Base-by-base conservation (phyloP, 1,140 invertebrate genomes). In the Aphelenchoides fujianensis region DNA sequence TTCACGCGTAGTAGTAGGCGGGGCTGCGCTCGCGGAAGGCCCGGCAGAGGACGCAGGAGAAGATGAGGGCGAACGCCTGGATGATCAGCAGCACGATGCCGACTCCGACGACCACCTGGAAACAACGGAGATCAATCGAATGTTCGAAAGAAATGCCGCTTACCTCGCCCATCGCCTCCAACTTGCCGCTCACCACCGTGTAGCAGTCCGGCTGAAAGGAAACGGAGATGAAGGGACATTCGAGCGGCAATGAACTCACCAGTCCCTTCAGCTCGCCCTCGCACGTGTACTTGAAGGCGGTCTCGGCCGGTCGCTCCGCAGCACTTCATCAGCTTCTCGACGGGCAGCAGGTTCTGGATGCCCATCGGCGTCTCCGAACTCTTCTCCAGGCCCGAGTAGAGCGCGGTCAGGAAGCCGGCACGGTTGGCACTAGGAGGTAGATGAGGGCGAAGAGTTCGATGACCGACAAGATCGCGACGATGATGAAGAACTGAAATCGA, bases 1-100 rank as follows among this genome's bases (percentile, higher is more conserved):
- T 59, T 19, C 19, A 30, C 72, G 83, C 35, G 76, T 75, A 52
- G n/a, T 84, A 82, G 57, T 82, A 84, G 9, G 73, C 41, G 12
- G 80, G 78, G 16, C 75, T 70, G 34, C 81, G 80, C 37, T 84
- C 82, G 9, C 74, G 70, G 37, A 84, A 80, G 23, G 81, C 79
- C 35, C 74, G 41, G 52, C 75, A 82, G 5, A 82, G 71, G 12
- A 82, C 53, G 57, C 82, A 84, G 0, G 78, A 79, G 70, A 82
- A 82, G 5, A 84, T 67, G 7, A 82, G 55, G 2, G 82, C 69
- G 55, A 84, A 75, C 27, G 80, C 57, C 55, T 82, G 79, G 37
- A 82, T 71, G 9, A 81, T 70, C 2, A 82, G 64, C 34, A 82
- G 66, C 1, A 82, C 3, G 27, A 82, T 67, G 1, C 70, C 81